phyloP scores from a whole-genome alignment of 2,113 vertebrate species.

The Kryptolebias marmoratus region DNA sequence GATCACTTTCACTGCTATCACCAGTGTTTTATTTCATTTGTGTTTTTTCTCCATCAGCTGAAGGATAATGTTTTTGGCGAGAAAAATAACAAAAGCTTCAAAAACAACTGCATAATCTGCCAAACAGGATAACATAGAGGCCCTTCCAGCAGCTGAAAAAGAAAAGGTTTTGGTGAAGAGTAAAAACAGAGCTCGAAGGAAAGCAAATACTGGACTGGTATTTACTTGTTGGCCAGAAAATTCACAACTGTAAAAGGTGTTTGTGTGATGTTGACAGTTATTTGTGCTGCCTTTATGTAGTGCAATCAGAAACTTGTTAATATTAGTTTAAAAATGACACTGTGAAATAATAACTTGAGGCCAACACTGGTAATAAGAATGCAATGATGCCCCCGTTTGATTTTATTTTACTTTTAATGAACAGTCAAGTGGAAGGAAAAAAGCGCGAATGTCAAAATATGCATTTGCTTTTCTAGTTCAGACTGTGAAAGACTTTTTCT shows the following conservation, averaged over 20 bases:
- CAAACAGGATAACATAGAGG: neutral
- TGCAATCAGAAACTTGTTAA: neutral
- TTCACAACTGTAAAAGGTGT: conserved; percentile 8
- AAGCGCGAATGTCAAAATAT: neutral
- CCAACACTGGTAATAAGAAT: neutral
- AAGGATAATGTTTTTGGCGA: neutral
- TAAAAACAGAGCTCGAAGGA: conserved; percentile 14
- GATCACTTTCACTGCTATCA: neutral
- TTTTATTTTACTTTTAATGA: too few species aligned
- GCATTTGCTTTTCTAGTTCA: neutral
- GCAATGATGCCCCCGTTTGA: too few species aligned
- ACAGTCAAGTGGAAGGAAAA: too few species aligned
- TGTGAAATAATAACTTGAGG: neutral
- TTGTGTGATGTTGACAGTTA: conserved; percentile 2
- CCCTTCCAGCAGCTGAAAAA: conserved; percentile 1
- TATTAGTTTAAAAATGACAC: neutral
- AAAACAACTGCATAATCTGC: conserved; percentile 5
- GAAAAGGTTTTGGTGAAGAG: neutral
- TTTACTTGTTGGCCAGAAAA: neutral
- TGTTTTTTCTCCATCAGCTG: neutral
- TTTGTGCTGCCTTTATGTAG: conserved; percentile 11
- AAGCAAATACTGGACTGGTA: neutral
- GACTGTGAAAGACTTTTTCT: neutral
- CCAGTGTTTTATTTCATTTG: too few species aligned
- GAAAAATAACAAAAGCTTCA: conserved; percentile 4